Conservation (phyloP, 2,888 invertebrate genomes). For the Norana najaformis region DNA sequence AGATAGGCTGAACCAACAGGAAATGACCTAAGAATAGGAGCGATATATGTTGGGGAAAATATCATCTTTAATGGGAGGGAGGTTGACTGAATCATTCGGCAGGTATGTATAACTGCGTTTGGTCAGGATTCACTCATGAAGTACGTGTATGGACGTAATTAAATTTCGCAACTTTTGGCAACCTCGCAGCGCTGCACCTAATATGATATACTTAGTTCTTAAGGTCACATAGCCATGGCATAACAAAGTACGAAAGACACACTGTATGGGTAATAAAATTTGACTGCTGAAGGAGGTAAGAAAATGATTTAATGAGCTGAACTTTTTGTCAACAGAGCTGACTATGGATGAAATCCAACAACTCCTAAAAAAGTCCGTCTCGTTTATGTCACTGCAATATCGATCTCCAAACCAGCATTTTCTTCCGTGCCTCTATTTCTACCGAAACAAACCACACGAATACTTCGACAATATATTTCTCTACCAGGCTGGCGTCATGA, state of each 20-base stretch:
- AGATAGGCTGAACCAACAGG: no score
- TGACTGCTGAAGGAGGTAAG: not conserved
- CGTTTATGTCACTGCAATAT: not conserved
- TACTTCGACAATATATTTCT: not conserved
- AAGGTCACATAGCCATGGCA: not conserved
- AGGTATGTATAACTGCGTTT: no score
- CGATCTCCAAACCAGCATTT: not conserved
- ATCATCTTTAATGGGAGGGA: no score
- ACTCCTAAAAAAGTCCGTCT: not conserved
- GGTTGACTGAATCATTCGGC: no score
- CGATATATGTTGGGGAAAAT: no score
- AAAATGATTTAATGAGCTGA: not conserved
- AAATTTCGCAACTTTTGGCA: not conserved
- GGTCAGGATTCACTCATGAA: not conserved
- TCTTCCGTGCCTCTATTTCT: slow-evolving; percentile 17
- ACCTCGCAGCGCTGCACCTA: not conserved
- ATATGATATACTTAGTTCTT: no score
- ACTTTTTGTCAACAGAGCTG: slow-evolving; percentile 13
- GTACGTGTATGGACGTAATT: not conserved
- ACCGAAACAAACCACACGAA: slow-evolving; percentile 5
- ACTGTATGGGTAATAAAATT: no score
- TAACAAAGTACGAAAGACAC: not conserved
- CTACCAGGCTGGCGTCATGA: not conserved
- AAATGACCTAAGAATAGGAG: no score
- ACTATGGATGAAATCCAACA: not conserved